These are phyloP conservation scores for Hylia prasina DNA, from an alignment of 2,113 vertebrate species.

Conservation along the genomic window DNA sequence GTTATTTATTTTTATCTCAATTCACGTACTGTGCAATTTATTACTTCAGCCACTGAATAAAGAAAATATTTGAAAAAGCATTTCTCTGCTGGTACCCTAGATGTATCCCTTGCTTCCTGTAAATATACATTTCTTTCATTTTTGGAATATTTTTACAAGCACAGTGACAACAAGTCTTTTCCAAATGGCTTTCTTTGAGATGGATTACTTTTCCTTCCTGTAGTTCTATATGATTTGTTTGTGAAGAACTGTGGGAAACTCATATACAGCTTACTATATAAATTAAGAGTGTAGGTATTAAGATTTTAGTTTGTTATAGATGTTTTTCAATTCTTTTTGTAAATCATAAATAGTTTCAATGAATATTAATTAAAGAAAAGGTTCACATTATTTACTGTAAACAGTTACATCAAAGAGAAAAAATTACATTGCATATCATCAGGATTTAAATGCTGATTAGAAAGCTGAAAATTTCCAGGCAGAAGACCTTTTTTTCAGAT, in stretches of 20 bases:
- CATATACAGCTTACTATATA: neutral
- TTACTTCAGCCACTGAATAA: neutral
- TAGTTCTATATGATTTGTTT: neutral
- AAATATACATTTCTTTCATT: neutral
- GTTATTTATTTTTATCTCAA: neutral
- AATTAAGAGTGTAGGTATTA: neutral
- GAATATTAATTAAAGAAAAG: neutral
- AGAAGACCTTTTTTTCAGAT: neutral
- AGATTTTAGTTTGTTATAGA: neutral
- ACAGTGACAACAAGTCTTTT: neutral
- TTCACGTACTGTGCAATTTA: neutral
- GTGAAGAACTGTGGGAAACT: neutral
- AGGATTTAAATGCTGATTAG: neutral
- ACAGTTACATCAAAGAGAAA: neutral
- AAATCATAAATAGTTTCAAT: neutral
- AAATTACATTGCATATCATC: neutral
- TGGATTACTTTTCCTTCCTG: neutral
- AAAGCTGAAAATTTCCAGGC: neutral
- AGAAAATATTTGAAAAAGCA: neutral
- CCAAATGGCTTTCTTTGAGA: slow-evolving; percentile 2
- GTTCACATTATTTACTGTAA: neutral
- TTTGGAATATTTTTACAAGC: slow-evolving; percentile 10
- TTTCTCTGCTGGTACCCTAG: neutral
- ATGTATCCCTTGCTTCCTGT: neutral
- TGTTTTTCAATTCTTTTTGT: neutral